These are phyloP conservation scores for Leucopsar rothschildi DNA, from an alignment of 2,113 vertebrate genomes.

Conservation along the genomic window DNA sequence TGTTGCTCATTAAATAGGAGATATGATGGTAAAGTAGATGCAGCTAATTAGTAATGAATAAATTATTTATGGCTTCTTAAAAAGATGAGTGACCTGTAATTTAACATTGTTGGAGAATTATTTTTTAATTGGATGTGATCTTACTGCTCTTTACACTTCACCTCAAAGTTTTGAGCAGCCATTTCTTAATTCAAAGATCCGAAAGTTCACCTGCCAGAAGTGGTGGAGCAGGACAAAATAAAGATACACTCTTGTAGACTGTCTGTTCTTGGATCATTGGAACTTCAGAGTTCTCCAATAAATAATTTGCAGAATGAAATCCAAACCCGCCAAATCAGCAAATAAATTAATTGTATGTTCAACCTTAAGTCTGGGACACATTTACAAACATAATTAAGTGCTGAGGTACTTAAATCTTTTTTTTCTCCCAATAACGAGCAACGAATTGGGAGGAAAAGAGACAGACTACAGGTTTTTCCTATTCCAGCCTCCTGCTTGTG, in stretches of 20 bases:
- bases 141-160: conserved; percentile 16
- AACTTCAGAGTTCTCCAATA: neutral
- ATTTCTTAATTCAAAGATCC: neutral
- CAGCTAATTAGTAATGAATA: conserved; percentile 67
- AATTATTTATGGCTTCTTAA: conserved; percentile 65
- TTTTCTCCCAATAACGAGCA: neutral
- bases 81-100: conserved; percentile 52
- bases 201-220: neutral
- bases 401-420: neutral
- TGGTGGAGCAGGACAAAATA: neutral
- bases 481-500: neutral
- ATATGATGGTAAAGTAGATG: conserved; percentile 16
- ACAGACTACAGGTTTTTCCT: neutral
- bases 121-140: conserved; percentile 64
- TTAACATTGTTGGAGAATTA: conserved; percentile 53
- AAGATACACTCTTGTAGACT: neutral
- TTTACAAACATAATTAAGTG: neutral
- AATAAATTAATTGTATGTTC: neutral
- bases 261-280: neutral
- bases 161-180: neutral
- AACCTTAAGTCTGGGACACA: neutral
- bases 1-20: conserved; percentile 52
- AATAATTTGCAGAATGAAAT: neutral
- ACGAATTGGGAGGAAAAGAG: neutral
- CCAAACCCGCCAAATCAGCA: neutral